These are phyloP conservation scores for Scomber japonicus DNA, from an alignment of 2,113 vertebrate genomes.

Conservation along the genomic window DNA sequence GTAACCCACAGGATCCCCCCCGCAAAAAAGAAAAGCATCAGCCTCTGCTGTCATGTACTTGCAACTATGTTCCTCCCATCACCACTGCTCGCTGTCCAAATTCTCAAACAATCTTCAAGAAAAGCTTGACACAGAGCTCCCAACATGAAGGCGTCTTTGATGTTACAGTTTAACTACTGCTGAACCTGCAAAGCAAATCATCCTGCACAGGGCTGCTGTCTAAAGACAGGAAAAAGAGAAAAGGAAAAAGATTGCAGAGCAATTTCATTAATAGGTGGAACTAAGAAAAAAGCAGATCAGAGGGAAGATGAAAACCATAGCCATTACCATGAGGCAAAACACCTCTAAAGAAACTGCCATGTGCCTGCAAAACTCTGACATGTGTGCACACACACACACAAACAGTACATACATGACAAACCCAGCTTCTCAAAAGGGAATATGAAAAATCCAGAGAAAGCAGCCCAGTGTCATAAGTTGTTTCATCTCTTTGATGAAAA, in stretches of 20 bases:
- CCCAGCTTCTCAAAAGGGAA: slow-evolving; percentile 9
- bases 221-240: slow-evolving; percentile 20
- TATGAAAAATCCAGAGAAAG: slow-evolving; percentile 15
- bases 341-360: slow-evolving; percentile 3
- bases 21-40: too few species aligned
- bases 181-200: slow-evolving; percentile 30
- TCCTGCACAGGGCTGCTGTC: slow-evolving; percentile 9
- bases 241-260: not conserved
- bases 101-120: slow-evolving; percentile 12
- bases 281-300: slow-evolving; percentile 16
- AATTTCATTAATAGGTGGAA: slow-evolving; percentile 19
- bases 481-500: slow-evolving; percentile 13
- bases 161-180: slow-evolving; percentile 34
- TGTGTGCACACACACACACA: not conserved
- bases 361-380: not conserved
- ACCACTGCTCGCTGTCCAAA: slow-evolving; percentile 10
- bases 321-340: not conserved
- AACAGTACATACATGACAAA: not conserved
- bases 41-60: not conserved
- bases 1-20: too few species aligned
- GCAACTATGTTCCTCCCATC: slow-evolving; percentile 2
- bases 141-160: slow-evolving; percentile 42
- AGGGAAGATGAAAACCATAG: slow-evolving; percentile 14
- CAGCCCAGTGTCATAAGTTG: not conserved
- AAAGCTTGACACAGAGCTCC: slow-evolving; percentile 11